Percentiles rank a stretch among this genome's conserved stretches.
These are phyloP conservation scores for Panthera leo DNA, from an alignment of 2,113 vertebrate genomes.

Conservation along the genomic window DNA sequence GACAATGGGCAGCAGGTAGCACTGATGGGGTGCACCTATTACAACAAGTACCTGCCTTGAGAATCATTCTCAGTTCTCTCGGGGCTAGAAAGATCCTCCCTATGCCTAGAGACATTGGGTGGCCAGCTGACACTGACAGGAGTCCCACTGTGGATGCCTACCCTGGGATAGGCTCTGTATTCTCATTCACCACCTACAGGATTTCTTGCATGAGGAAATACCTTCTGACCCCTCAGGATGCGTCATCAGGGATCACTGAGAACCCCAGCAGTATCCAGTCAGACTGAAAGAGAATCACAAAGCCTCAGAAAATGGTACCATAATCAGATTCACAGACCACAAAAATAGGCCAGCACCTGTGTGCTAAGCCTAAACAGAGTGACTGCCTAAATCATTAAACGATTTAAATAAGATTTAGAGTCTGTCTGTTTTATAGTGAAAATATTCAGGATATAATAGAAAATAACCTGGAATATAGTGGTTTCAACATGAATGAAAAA, in stretches of 20 bases:
- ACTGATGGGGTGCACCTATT: neutral
- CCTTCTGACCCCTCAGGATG: neutral
- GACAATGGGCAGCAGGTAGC: neutral
- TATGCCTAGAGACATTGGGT: neutral
- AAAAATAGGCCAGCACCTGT: neutral
- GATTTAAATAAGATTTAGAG: neutral
- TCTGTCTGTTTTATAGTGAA: neutral
- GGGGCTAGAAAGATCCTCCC: neutral
- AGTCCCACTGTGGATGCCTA: no score
- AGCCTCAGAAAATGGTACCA: neutral
- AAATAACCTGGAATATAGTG: neutral
- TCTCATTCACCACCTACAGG: neutral
- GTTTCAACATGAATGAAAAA: neutral
- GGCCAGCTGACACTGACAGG: neutral
- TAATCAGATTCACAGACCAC: neutral
- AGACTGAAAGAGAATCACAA: neutral
- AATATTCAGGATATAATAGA: neutral
- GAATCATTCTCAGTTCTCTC: neutral
- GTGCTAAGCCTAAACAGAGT: neutral
- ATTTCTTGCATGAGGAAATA: neutral
- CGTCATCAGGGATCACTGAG: neutral
- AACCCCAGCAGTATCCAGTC: neutral
- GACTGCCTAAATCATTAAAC: neutral
- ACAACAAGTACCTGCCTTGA: neutral
- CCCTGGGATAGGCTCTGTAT: neutral